phyloP scores from a whole-genome alignment of 1,140 invertebrate genomes.

The Sarcophaga peregrina region DNA sequence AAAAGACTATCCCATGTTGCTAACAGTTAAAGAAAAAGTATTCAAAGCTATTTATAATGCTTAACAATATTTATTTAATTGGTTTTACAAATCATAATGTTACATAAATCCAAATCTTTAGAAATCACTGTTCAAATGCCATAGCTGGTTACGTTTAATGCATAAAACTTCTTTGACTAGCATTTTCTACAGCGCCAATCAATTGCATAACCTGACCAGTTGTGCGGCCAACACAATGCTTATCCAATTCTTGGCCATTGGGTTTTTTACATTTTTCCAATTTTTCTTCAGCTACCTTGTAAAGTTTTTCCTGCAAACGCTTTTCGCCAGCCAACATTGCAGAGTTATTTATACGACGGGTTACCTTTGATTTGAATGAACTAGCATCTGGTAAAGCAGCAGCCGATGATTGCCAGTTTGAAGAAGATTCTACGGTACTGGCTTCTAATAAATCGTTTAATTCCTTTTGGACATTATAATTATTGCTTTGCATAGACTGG shows the following conservation, averaged over 20 bases:
- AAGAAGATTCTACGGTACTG: background rate
- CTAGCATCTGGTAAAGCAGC: background rate
- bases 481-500: background rate
- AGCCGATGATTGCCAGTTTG: background rate
- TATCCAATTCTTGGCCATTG: background rate
- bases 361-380: slow-evolving; percentile 6
- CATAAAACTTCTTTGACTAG: background rate
- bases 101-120: background rate
- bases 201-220: slow-evolving; percentile 21
- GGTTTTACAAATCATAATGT: background rate
- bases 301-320: background rate
- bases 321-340: background rate
- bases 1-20: no score
- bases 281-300: slow-evolving; percentile 9
- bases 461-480: background rate
- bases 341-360: background rate
- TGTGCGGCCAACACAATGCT: slow-evolving; percentile 30
- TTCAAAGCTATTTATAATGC: background rate
- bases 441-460: background rate
- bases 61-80: background rate
- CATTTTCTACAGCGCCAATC: slow-evolving; percentile 13
- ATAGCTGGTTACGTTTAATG: background rate
- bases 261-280: slow-evolving; percentile 29
- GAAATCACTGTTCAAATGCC: background rate
- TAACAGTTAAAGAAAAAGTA: background rate